Percentiles rank a stretch among this genome's conserved stretches.
Evolutionary conservation across 2,113 vertebrate genomes (phyloP).

Genomic region (Malurus elegans): DNA sequence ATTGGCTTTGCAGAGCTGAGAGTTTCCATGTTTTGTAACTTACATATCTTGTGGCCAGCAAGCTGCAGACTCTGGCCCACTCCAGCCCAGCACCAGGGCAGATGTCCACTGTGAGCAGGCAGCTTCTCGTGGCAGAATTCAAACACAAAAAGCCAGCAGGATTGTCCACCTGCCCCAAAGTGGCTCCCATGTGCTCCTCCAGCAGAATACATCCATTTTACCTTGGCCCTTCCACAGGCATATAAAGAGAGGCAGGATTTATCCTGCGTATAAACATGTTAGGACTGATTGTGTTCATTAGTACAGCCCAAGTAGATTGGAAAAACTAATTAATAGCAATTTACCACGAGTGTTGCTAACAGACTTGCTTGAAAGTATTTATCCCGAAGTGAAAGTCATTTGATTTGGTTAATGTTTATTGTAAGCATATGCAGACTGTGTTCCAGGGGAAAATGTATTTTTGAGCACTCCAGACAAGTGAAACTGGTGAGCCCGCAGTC

Average conservation of each 20-base stretch:
- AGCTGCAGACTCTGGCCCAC: not conserved
- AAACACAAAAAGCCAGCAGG: not conserved
- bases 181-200: not conserved
- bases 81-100: not conserved
- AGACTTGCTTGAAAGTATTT: conserved; percentile 6
- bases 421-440: not conserved
- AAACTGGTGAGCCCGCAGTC: not conserved
- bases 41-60: not conserved
- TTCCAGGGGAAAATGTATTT: conserved; percentile 17
- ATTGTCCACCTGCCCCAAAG: not conserved
- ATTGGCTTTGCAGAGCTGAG: conserved; percentile 46
- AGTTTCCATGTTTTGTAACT: conserved; percentile 46
- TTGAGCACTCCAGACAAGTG: not conserved
- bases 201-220: not conserved
- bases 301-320: not conserved
- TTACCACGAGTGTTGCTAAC: not conserved
- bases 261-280: not conserved
- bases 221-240: not conserved
- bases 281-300: not conserved
- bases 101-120: not conserved
- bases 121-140: not conserved
- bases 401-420: not conserved
- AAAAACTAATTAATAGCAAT: conserved; percentile 50
- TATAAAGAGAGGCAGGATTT: not conserved
- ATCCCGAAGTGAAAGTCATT: not conserved